Conservation (phyloP, 2,113 vertebrate genomes). For the Canis aureus region DNA sequence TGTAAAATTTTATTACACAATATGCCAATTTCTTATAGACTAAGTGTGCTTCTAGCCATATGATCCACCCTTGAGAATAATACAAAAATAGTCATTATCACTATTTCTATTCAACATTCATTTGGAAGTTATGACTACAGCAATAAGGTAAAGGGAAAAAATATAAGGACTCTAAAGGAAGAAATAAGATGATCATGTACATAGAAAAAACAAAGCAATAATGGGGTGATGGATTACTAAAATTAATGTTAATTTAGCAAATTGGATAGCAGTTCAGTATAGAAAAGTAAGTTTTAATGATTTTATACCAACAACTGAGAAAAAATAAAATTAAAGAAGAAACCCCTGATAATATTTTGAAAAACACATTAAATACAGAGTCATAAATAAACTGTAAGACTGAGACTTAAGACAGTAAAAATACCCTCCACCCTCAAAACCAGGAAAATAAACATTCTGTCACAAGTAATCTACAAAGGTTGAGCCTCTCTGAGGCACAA, state of each 20-base stretch:
- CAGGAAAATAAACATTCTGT: neutral
- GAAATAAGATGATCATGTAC: neutral
- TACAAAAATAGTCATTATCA: no score
- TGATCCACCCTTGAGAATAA: neutral
- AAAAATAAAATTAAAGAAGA: neutral
- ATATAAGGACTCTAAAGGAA: neutral
- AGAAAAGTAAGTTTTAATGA: neutral
- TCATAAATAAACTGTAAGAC: neutral
- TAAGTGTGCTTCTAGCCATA: neutral
- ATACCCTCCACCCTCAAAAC: neutral
- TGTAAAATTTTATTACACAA: neutral
- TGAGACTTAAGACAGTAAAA: neutral
- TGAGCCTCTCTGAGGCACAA: neutral
- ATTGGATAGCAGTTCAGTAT: neutral
- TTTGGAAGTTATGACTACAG: neutral
- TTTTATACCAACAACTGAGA: neutral
- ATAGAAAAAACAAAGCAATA: neutral
- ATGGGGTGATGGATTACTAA: neutral
- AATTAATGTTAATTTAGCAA: neutral
- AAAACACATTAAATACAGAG: neutral
- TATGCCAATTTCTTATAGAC: neutral
- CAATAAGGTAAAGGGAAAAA: neutral
- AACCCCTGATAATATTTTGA: neutral
- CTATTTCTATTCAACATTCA: neutral
- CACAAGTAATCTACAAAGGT: neutral